phyloP scores from a whole-genome alignment of 2,888 invertebrate species.

The Strigamia transsilvanica region DNA sequence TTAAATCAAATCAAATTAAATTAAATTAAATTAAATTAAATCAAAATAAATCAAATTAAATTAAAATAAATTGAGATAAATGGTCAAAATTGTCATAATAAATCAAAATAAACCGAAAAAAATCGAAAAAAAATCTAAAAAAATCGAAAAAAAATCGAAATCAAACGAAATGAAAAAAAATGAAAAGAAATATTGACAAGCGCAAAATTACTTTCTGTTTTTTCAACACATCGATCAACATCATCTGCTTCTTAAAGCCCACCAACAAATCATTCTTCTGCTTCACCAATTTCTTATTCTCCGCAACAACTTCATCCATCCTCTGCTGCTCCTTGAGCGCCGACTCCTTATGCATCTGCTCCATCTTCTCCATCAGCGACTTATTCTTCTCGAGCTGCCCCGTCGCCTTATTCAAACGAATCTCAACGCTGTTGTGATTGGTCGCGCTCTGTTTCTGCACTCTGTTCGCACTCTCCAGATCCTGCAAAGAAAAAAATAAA shows the following conservation, averaged over 20 bases:
- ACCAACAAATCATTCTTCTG: constrained; percentile 66
- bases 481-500: constrained; percentile 61
- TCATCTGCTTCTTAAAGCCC: constrained; percentile 66
- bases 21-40: too few relatives aligned
- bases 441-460: constrained; percentile 66
- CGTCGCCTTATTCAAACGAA: constrained; percentile 66
- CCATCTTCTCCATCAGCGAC: constrained; percentile 62
- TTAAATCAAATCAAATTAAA: too few relatives aligned
- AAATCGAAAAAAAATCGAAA: too few relatives aligned
- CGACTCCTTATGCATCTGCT: constrained; percentile 56
- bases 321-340: constrained; percentile 61
- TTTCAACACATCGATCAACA: constrained; percentile 65
- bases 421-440: constrained; percentile 65
- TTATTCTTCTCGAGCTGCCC: constrained; percentile 68
- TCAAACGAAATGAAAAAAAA: too few relatives aligned
- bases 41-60: too few relatives aligned
- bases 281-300: constrained; percentile 64
- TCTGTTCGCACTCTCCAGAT: constrained; percentile 67
- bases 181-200: too few relatives aligned
- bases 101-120: too few relatives aligned
- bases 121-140: too few relatives aligned
- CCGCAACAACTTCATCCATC: constrained; percentile 62
- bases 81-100: too few relatives aligned
- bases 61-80: too few relatives aligned
- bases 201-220: constrained; percentile 63